Evolutionary conservation across 2,113 vertebrate species (phyloP), one percentile per base, ranked within the genome.

Genomic region (Prionailurus bengalensis): DNA sequence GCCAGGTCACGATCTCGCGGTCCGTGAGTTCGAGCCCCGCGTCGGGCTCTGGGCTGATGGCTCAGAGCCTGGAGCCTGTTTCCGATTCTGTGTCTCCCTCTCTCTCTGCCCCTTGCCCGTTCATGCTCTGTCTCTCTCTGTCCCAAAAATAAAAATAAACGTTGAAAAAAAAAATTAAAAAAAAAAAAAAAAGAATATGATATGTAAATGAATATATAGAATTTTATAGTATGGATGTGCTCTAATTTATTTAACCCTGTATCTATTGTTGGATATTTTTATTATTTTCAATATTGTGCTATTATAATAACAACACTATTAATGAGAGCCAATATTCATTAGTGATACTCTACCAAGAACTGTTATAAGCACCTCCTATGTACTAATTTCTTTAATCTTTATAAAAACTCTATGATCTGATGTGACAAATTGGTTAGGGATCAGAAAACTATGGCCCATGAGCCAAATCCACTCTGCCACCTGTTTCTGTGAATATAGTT

Each of bases 241-340:
- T 31, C 70, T 73, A 82, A 82, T 39, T 86, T 94, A 78, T 25
- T 70, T 82, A 91, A 94, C 21, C 9, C 23, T 93, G 66, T 48
- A 36, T 87, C 79, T 95, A 85, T 21, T 84, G 19, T 51, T 91
- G 31, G 13, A n/a, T 9, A 84, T 66, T 83, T 84, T 83, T 66
- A 79, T 65, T 83, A 83, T 90, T 93, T 95, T 70, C 25, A 93
- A 63, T 88, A 80, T 55, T 88, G 79, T 87, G 31, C 58, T 80
- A 33, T 70, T 74, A 89, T 87, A 95, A 83, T 61, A 96, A 85
- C 11, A 83, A 68, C 17, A 87, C 39, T 63, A 58, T 74, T 78
- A 53, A 51, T 55, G 33, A 94, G 16, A 86, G 29, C 65, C 65
- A 73, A 23, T 93, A 80, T 73, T 89, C 76, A 90, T 82, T 68